These are phyloP conservation scores for Idris sp. DNA, from an alignment of 1,140 invertebrate species.

Conservation along the genomic window DNA sequence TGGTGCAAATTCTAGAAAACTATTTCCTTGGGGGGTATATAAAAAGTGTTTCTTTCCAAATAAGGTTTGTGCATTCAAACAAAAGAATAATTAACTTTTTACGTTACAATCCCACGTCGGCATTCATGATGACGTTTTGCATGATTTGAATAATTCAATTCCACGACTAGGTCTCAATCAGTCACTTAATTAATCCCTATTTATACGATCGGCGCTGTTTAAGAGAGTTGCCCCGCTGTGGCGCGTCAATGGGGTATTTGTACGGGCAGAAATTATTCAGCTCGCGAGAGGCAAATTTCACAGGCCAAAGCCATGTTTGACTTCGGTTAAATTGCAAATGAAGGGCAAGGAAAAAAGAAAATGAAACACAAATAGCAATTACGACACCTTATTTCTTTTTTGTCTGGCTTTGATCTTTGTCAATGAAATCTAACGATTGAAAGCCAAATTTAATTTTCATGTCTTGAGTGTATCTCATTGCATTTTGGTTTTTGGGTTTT, in stretches of 20 bases:
- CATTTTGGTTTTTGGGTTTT: no score
- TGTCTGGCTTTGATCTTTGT: background rate
- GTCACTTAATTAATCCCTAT: conserved; percentile 71
- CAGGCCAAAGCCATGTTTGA: conserved; percentile 25
- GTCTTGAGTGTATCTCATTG: no score
- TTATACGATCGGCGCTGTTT: conserved; percentile 69
- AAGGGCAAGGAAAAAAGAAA: conserved; percentile 18
- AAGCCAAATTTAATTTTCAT: no score
- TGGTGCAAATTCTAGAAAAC: no score
- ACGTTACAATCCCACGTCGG: conserved; percentile 9
- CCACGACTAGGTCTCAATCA: conserved; percentile 29
- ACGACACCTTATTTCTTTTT: conserved; percentile 4
- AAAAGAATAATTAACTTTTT: conserved; percentile 21
- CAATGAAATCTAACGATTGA: no score
- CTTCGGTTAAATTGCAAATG: conserved; percentile 43
- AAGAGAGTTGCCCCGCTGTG: conserved; percentile 53
- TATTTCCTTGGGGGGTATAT: no score
- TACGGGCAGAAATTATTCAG: conserved; percentile 50
- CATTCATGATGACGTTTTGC: conserved; percentile 27
- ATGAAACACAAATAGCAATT: conserved; percentile 25
- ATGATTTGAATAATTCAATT: conserved; percentile 56
- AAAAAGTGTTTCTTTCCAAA: no score
- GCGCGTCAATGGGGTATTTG: conserved; percentile 46
- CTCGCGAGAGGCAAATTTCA: conserved; percentile 37
- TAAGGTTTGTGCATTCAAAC: no score